Evolutionary conservation across 1,140 invertebrate genomes (phyloP).

Genomic region (Lepidurus arcticus): DNA sequence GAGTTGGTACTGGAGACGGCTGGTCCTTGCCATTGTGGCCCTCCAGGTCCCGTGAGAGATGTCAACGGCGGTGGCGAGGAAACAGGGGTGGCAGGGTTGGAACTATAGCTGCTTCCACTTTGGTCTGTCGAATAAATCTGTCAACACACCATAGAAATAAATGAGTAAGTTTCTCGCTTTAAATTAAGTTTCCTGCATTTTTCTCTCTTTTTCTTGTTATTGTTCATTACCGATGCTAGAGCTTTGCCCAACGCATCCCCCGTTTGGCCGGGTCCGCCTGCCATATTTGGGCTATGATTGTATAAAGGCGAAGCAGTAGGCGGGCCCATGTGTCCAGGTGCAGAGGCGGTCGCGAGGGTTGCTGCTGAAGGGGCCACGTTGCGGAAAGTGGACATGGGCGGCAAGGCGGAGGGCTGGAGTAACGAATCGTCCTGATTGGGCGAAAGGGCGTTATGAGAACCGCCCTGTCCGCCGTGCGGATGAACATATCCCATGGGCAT

Average conservation of each 20-base stretch:
- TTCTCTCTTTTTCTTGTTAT: background rate
- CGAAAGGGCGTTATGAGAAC: conserved; percentile 36
- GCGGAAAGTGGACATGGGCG: conserved; percentile 89
- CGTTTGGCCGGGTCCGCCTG: conserved; percentile 48
- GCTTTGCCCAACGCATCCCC: conserved; percentile 71
- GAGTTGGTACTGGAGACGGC: conserved; percentile 44
- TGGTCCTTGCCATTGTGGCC: conserved; percentile 23
- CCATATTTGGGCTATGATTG: conserved; percentile 43
- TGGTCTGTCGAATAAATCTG: conserved; percentile 84
- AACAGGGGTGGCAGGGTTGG: conserved; percentile 63
- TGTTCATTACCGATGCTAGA: conserved; percentile 61
- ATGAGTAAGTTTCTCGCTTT: background rate
- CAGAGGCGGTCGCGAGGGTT: conserved; percentile 45
- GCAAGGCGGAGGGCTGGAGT: conserved; percentile 65
- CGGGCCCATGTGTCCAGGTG: conserved; percentile 44
- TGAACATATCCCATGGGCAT: conserved; percentile 36
- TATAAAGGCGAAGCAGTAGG: conserved; percentile 48
- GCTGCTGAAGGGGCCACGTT: conserved; percentile 9
- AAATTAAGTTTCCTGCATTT: conserved; percentile 20
- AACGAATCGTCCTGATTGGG: conserved; percentile 54
- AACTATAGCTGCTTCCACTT: conserved; percentile 85
- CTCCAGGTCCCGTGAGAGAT: conserved; percentile 53
- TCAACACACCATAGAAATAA: conserved; percentile 38
- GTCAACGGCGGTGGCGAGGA: conserved; percentile 58
- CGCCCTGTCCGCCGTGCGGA: conserved; percentile 37